Percentiles rank a stretch among this genome's conserved stretches.
Conservation (phyloP, 2,888 invertebrate genomes). For the Hirtodrosophila histrioides region DNA sequence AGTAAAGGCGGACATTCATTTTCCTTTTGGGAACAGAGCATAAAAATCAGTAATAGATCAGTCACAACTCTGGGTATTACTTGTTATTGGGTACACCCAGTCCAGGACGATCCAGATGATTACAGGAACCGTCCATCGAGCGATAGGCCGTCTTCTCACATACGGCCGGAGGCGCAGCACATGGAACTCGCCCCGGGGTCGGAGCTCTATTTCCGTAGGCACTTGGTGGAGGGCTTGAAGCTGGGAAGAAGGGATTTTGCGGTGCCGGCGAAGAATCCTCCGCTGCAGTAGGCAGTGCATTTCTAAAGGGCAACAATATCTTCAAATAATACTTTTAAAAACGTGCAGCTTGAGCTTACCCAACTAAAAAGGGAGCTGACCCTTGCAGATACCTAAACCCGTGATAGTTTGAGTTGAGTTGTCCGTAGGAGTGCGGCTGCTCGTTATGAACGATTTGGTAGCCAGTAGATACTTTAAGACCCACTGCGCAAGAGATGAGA, state of each 20-base stretch:
- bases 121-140: conserved; percentile 96
- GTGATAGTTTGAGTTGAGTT: conserved; percentile 35
- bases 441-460: conserved; percentile 80
- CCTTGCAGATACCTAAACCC: conserved; percentile 62
- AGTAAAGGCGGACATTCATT: no score
- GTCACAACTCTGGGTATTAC: conserved; percentile 8
- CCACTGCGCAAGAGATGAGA: conserved; percentile 29
- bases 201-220: conserved; percentile 72
- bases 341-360: conserved; percentile 28
- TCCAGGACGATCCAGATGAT: conserved; percentile 92
- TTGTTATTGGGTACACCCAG: conserved; percentile 90
- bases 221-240: conserved; percentile 14
- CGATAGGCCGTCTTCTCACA: conserved; percentile 86
- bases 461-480: conserved; percentile 70
- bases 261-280: conserved; percentile 64
- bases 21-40: no score
- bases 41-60: no score
- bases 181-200: conserved; percentile 68
- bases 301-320: conserved; percentile 41
- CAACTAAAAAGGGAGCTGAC: conserved; percentile 47
- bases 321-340: background rate
- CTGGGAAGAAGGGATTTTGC: conserved; percentile 68
- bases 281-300: conserved; percentile 49
- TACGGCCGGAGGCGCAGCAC: conserved; percentile 74
- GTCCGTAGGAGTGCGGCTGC: conserved; percentile 32